A percentile compares a stretch with the other conserved stretches of the same genome.
Conservation (phyloP, 2,797 vertebrate species). For the Eulemur albifrons region DNA sequence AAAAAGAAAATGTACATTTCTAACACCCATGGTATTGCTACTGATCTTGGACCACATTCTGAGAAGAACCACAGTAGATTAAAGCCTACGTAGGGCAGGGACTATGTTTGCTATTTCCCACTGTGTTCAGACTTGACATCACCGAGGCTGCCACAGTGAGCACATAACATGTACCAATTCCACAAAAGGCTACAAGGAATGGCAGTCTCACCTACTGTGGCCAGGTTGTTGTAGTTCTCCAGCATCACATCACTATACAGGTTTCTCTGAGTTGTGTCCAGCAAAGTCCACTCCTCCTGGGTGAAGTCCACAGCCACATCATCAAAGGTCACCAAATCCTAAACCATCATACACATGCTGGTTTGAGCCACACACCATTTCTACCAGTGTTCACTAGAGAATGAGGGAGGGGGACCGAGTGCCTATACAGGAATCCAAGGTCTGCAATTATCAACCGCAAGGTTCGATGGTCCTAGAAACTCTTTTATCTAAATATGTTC, state of each 20-base stretch:
- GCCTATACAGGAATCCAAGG: not conserved
- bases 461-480: not conserved
- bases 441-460: not conserved
- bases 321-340: not conserved
- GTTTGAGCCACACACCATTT: not conserved
- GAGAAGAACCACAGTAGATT: not conserved
- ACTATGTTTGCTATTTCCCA: not conserved
- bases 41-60: not conserved
- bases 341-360: not conserved
- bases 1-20: not conserved
- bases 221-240: not conserved
- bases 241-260: not conserved
- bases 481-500: not conserved
- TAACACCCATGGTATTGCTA: not conserved
- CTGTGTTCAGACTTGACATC: not conserved
- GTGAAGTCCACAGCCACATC: slow-evolving; percentile 16
- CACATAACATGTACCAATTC: not conserved
- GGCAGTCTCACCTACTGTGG: not conserved
- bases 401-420: not conserved
- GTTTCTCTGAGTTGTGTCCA: not conserved
- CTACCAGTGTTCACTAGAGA: not conserved
- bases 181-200: not conserved
- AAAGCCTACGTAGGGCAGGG: not conserved
- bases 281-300: not conserved
- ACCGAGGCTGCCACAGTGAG: not conserved